Percentiles rank a stretch among this genome's conserved stretches.
These are phyloP conservation scores for Phymorhynchus buccinoides DNA, from an alignment of 1,140 invertebrate genomes.

Conservation along the genomic window DNA sequence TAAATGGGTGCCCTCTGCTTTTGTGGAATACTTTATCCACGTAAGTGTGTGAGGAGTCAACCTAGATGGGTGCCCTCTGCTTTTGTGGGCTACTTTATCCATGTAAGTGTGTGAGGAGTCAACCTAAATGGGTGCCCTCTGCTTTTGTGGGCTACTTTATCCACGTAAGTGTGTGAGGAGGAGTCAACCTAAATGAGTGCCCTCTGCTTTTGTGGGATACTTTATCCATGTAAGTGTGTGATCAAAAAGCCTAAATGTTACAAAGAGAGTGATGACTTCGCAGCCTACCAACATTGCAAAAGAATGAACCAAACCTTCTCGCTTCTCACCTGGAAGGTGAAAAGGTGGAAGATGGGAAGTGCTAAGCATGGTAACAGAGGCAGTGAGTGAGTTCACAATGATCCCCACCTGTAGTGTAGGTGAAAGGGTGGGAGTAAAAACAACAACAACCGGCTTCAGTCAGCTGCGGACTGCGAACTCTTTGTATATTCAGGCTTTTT, in stretches of 20 bases:
- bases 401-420: too few relatives aligned
- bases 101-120: constrained; percentile 88
- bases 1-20: constrained; percentile 92
- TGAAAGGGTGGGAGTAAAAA: too few relatives aligned
- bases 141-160: constrained; percentile 92
- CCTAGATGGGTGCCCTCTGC: constrained; percentile 93
- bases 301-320: too few relatives aligned
- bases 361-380: too few relatives aligned
- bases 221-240: constrained; percentile 88
- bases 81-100: constrained; percentile 90
- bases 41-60: constrained; percentile 88
- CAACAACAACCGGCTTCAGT: too few relatives aligned
- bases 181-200: constrained; percentile 90
- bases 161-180: constrained; percentile 86
- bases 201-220: constrained; percentile 91
- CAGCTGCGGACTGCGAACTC: too few relatives aligned
- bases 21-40: constrained; percentile 91
- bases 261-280: too few relatives aligned
- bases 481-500: too few relatives aligned
- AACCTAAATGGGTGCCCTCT: constrained; percentile 92
- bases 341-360: too few relatives aligned
- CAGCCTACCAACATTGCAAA: too few relatives aligned
- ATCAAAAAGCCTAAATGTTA: constrained; percentile 89
- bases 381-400: too few relatives aligned
- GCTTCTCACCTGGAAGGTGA: too few relatives aligned